These are phyloP conservation scores for Cryptoblepharus egeriae DNA, from an alignment of 2,797 vertebrate species.

Conservation along the genomic window DNA sequence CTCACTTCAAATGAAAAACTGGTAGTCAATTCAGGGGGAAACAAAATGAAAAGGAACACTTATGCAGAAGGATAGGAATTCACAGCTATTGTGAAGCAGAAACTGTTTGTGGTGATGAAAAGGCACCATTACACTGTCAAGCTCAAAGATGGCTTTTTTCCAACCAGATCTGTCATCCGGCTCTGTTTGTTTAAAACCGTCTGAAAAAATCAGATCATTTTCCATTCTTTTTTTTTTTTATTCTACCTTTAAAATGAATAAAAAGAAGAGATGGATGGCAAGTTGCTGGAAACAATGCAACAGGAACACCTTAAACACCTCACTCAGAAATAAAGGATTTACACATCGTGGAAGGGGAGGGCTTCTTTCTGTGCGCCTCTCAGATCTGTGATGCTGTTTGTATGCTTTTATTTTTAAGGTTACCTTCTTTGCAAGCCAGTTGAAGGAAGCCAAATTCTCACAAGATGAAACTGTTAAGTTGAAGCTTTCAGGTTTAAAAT, in stretches of 20 bases:
- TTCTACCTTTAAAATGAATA: constrained; percentile 12
- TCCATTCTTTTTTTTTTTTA: neutral
- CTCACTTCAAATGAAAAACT: neutral
- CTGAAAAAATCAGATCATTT: neutral
- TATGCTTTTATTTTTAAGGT: neutral
- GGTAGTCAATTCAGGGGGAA: neutral
- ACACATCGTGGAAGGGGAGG: neutral
- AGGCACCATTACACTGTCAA: neutral
- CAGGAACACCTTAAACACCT: constrained; percentile 13
- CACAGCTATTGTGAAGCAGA: neutral
- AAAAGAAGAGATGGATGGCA: neutral
- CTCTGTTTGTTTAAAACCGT: neutral
- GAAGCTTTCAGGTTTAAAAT: neutral
- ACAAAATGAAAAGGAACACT: neutral
- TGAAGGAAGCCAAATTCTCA: neutral
- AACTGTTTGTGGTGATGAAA: neutral
- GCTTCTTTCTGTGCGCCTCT: neutral
- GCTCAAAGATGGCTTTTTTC: neutral
- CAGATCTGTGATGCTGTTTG: neutral
- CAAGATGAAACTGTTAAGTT: neutral
- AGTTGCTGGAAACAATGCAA: neutral
- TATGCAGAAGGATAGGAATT: neutral
- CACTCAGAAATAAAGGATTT: constrained; percentile 9
- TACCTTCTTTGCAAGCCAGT: neutral
- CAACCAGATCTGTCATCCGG: neutral